Conservation (phyloP, 1,140 invertebrate genomes). For the Drosophila auraria region DNA sequence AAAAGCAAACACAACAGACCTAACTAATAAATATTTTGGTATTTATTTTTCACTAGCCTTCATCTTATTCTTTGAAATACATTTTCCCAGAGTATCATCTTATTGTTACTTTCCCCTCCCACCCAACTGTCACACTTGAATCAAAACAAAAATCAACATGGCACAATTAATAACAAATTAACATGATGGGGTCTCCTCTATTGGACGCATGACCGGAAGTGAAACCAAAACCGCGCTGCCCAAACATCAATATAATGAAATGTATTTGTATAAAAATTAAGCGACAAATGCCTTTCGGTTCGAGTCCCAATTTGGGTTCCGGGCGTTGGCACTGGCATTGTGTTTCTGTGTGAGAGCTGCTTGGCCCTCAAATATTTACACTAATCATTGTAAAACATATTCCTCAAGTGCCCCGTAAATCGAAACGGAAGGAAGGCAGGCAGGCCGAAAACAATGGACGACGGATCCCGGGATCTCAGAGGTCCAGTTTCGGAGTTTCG, state of each 20-base stretch:
- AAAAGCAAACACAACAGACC: too few relatives aligned
- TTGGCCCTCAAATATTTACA: constrained; percentile 73
- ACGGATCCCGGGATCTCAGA: constrained; percentile 34
- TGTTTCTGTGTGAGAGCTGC: constrained; percentile 59
- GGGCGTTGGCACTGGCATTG: constrained; percentile 27
- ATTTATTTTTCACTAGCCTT: not conserved
- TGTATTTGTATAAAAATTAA: constrained; percentile 81
- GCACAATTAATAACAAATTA: constrained; percentile 85
- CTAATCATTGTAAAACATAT: constrained; percentile 65
- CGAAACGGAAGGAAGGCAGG: constrained; percentile 42
- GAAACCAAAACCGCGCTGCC: constrained; percentile 52
- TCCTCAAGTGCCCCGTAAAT: constrained; percentile 58
- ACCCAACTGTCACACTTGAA: constrained; percentile 20
- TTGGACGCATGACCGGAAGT: constrained; percentile 55
- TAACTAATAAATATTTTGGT: not conserved
- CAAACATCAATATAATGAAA: constrained; percentile 67
- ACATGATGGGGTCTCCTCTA: constrained; percentile 69
- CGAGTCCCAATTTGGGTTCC: constrained; percentile 40
- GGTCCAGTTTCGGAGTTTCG: constrained; percentile 64
- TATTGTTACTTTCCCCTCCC: not conserved
- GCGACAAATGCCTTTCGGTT: constrained; percentile 68
- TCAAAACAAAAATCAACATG: constrained; percentile 54
- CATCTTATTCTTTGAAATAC: not conserved
- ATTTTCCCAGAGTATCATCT: constrained; percentile 34
- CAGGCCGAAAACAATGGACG: constrained; percentile 44